Conservation (phyloP, 2,888 invertebrate species). For the Tridacna gigas region DNA sequence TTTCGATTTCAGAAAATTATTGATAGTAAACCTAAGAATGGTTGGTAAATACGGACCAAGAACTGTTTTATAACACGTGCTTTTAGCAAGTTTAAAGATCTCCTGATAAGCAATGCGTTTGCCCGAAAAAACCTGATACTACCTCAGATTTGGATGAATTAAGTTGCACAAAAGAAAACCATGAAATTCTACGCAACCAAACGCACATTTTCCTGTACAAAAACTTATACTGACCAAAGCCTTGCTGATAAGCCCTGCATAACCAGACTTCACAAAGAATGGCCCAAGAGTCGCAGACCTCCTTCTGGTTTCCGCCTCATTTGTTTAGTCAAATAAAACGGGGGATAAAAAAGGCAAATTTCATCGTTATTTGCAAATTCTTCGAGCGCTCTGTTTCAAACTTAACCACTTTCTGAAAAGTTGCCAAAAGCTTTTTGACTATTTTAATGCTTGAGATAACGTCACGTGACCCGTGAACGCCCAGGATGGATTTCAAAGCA, state of each 20-base stretch:
- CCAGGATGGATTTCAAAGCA: slow-evolving; percentile 62
- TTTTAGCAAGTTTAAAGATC: too few species aligned
- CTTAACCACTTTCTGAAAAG: slow-evolving; percentile 47
- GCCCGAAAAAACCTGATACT: too few species aligned
- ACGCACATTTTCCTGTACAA: neutral
- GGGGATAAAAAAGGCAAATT: slow-evolving; percentile 59
- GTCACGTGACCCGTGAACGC: slow-evolving; percentile 49
- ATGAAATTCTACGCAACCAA: neutral
- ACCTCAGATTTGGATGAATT: too few species aligned
- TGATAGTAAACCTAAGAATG: too few species aligned
- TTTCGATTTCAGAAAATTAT: too few species aligned
- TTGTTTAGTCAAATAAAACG: slow-evolving; percentile 58
- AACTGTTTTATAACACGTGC: too few species aligned
- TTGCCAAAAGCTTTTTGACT: slow-evolving; percentile 59
- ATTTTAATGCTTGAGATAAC: slow-evolving; percentile 50
- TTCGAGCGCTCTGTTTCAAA: slow-evolving; percentile 43
- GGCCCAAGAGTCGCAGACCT: slow-evolving; percentile 1
- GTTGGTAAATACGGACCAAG: too few species aligned
- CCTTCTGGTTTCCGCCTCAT: slow-evolving; percentile 51
- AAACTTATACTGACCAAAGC: slow-evolving; percentile 3
- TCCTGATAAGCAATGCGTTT: too few species aligned
- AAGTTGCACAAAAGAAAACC: too few species aligned
- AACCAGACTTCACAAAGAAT: slow-evolving; percentile 6
- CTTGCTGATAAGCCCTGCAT: slow-evolving; percentile 17
- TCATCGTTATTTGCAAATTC: slow-evolving; percentile 58